Evolutionary conservation across 2,888 invertebrate genomes (phyloP), one percentile per base, ranked within the genome.

Genomic region (Pardosa pseudoannulata): DNA sequence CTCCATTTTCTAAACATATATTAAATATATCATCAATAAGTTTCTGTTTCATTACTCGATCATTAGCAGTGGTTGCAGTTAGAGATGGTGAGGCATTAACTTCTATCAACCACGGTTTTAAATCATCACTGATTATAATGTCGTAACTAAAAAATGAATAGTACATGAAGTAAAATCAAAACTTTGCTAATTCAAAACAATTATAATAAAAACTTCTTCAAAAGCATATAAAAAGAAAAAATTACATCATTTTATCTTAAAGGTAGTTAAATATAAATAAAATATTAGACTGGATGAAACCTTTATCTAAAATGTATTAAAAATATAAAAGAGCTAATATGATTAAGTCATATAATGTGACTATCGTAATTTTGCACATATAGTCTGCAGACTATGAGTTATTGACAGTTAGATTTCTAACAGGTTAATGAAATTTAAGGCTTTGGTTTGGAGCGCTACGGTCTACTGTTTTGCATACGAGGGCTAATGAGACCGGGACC

Each of bases 31-130:
- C 97, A 91, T 97, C 97, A 89, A 98, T 96, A 68, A 98, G 93
- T 92, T 97, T 97, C 90, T 97, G 96, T 91, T 98, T 98, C 90
- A 98, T 93, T 90, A 97, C 97, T 89, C 98, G 93, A 92, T 98
- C 98, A 90, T 97, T 97, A 0, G 96, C 96, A 0, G 98, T 98
- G 0, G 98, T 98, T 0, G 98, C 96, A 0, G 97, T 96, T 88
- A 98, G 92, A 0, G 98, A 97, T 0, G 98, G 98, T 0, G 98
- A 98, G 0, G 98, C 97, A 91, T 98, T 98, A n/a, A 97, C 96
- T 94, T 94, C 88, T 31, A 88, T 88, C 11, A 88, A n/a, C 88
- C 97, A 98, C 0, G 98, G 98, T 91, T 98, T 98, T 36, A 98
- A 92, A 90, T 95, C 95, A 91, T 97, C 96, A 91, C 98, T 98